Conservation (phyloP, 1,140 invertebrate genomes). For the Trinorchestia longiramus region DNA sequence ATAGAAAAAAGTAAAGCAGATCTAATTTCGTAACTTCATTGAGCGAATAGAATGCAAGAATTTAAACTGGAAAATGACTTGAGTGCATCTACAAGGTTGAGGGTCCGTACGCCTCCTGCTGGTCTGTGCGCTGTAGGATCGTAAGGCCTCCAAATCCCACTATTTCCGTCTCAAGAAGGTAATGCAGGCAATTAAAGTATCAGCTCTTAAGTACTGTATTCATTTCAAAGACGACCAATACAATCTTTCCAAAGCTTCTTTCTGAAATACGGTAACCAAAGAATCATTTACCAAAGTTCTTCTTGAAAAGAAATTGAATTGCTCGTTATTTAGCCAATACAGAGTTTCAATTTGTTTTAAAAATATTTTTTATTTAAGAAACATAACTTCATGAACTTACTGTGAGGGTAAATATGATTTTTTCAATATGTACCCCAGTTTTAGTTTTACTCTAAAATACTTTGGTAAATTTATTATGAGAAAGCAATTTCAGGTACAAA, state of each 20-base stretch:
- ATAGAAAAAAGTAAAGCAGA: background rate
- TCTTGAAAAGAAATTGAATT: background rate
- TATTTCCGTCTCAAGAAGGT: background rate
- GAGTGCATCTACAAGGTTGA: background rate
- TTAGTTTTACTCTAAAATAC: too few species aligned
- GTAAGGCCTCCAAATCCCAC: background rate
- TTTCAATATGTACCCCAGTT: background rate
- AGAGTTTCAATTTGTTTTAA: background rate
- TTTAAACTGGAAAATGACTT: background rate
- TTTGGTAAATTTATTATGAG: too few species aligned
- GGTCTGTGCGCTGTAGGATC: background rate
- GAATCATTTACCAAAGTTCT: background rate
- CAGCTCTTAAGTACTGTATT: background rate
- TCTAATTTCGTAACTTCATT: background rate
- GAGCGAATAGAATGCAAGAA: background rate
- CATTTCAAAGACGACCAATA: background rate
- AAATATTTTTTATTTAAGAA: background rate
- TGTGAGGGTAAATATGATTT: background rate
- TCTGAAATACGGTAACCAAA: background rate
- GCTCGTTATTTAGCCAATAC: background rate
- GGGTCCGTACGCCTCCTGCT: background rate
- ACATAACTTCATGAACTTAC: background rate
- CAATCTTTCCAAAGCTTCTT: background rate
- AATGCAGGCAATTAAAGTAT: background rate
- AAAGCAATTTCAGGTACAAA: background rate